Evolutionary conservation across 2,113 vertebrate species (phyloP).

Genomic region (Nanger granti): DNA sequence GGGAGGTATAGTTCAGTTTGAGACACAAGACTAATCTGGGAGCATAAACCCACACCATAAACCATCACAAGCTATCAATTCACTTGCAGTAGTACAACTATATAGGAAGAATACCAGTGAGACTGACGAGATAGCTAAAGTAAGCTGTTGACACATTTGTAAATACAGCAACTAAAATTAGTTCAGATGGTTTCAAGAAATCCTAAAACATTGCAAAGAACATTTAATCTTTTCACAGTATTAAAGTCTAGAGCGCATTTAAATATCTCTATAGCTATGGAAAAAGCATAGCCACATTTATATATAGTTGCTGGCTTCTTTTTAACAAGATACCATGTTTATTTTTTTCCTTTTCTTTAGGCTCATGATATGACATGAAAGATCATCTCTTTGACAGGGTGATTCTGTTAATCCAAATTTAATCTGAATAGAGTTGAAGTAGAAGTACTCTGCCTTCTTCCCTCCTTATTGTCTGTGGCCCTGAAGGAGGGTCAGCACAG

Average conservation of each 20-base stretch:
- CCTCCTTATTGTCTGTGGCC: not conserved
- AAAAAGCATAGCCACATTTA: not conserved
- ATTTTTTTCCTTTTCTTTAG: slow-evolving; percentile 36
- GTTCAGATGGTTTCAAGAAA: slow-evolving; percentile 35
- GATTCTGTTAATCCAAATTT: slow-evolving; percentile 44
- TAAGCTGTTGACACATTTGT: slow-evolving; percentile 53
- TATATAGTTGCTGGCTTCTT: slow-evolving; percentile 31
- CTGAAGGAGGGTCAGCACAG: not conserved
- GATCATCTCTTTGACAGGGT: slow-evolving; percentile 30
- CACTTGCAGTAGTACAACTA: not conserved
- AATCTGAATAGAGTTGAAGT: slow-evolving; percentile 23
- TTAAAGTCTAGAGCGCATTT: slow-evolving; percentile 7
- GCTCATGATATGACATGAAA: slow-evolving; percentile 26
- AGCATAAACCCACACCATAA: not conserved
- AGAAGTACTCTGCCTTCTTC: not conserved
- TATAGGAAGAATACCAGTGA: not conserved
- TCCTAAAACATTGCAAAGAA: slow-evolving; percentile 26
- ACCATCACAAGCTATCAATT: not conserved
- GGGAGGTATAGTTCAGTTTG: not conserved
- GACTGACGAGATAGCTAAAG: slow-evolving; percentile 26
- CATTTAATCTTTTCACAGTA: not conserved
- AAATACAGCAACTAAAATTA: slow-evolving; percentile 49
- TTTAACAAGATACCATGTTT: not conserved
- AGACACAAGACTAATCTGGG: not conserved
- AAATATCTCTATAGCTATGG: not conserved